Base-by-base conservation (phyloP, 2,113 vertebrate species). In the Pangasianodon gigas region DNA sequence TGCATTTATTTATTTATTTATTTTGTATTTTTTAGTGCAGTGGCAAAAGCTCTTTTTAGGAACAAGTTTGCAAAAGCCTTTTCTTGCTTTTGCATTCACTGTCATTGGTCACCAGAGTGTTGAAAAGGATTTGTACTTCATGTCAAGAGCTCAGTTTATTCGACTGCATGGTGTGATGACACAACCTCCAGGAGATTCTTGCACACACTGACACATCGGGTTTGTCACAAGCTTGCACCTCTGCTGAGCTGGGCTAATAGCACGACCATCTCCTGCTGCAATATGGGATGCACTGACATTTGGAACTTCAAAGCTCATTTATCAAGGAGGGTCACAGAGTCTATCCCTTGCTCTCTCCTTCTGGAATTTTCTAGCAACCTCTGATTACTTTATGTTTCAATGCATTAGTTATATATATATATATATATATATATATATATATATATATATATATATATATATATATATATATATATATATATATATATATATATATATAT, bases 281-380 rank as follows among this genome's bases (percentile, higher is more conserved):
- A 52, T 71, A 82, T 85, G 44, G 75, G 83, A 90, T 75, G n/a
- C 65, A 3, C 29, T 85, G 91, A 90, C 85, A 85, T 91, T 89
- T 91, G 91, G 74, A 81, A 83, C 85, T 79, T 91, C 90, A 89
- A 71, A 88, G 90, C 90, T 87, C 88, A 91, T 89, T 91, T 89
- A 90, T 85, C 51, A 85, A 83, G 6, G 41, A 88, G 32, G 83
- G 82, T 65, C 84, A 80, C 89, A 81, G 46, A 80, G 67, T 89
- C 88, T 90, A 86, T 82, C 86, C 41, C 0, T n/a, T 52, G 16
- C 74, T 62, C 65, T 86, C 41, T 6, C 82, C 86, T 69, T 84
- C 86, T 24, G 52, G 62, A 65, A 62, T 37, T 86, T 82, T 74
- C 77, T 46, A 74, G 87, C 89, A 85, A 9, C 58, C 60, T 89